Conservation (phyloP, 2,113 vertebrate species). For the Mionectes macconnelli region DNA sequence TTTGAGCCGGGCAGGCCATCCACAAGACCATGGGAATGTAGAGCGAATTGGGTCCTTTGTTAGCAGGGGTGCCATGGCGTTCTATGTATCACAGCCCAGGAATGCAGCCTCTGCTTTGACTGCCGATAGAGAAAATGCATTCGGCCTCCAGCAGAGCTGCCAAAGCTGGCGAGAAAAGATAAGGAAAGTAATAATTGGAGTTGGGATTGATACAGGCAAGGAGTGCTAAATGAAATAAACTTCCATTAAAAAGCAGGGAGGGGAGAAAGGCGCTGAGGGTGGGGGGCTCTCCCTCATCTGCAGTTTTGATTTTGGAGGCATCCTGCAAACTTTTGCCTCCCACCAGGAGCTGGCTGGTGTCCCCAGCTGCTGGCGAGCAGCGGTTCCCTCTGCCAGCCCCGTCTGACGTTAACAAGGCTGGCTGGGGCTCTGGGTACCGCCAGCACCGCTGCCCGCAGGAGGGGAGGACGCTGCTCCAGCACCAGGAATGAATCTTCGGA, state of each 20-base stretch:
- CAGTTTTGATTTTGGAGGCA: background rate
- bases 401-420: background rate
- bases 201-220: background rate
- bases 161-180: constrained; percentile 59
- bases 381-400: background rate
- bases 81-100: constrained; percentile 60
- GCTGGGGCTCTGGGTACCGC: background rate
- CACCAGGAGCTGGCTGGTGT: constrained; percentile 21
- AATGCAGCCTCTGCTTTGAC: constrained; percentile 67
- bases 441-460: background rate
- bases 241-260: background rate
- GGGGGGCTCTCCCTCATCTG: background rate
- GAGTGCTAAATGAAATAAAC: background rate
- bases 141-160: constrained; percentile 62
- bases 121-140: constrained; percentile 56
- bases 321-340: constrained; percentile 9
- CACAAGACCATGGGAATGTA: constrained; percentile 78
- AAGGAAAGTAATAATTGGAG: constrained; percentile 53
- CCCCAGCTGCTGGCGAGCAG: background rate
- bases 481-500: background rate
- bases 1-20: constrained; percentile 65
- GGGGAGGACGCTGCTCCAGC: background rate
- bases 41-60: constrained; percentile 71
- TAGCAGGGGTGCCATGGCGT: constrained; percentile 70
- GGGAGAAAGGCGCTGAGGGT: background rate